phyloP scores from a whole-genome alignment of 2,113 vertebrate species.

The Crotophaga sulcirostris region DNA sequence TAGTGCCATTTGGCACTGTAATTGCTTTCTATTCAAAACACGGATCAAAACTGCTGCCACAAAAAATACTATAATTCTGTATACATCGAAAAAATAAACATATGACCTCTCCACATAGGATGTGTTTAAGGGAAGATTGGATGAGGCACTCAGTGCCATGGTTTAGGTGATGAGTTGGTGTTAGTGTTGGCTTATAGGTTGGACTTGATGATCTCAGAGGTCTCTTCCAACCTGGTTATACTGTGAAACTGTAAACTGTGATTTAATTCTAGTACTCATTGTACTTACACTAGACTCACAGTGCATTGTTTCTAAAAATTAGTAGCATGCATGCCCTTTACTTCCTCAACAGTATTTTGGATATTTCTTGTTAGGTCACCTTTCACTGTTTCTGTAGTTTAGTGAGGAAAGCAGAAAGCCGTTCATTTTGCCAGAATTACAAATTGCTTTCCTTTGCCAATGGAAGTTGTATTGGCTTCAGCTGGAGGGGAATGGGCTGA shows the following conservation, averaged over 20 bases:
- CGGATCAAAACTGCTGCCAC: background rate
- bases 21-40: conserved; percentile 9
- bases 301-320: background rate
- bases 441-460: background rate
- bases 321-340: background rate
- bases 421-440: background rate
- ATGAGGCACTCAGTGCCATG: too few species aligned
- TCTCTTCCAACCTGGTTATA: too few species aligned
- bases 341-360: background rate
- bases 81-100: background rate
- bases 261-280: background rate
- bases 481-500: background rate
- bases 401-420: background rate
- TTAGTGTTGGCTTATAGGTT: too few species aligned
- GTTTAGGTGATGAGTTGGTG: too few species aligned
- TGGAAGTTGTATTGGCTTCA: background rate
- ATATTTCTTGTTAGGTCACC: background rate
- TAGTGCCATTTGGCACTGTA: background rate
- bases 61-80: background rate
- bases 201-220: too few species aligned
- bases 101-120: background rate
- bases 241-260: too few species aligned
- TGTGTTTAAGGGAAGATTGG: too few species aligned
- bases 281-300: background rate
- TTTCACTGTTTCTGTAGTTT: background rate